Base-by-base conservation (phyloP, 2,797 vertebrate genomes). In the Rhodeus uyekii region DNA sequence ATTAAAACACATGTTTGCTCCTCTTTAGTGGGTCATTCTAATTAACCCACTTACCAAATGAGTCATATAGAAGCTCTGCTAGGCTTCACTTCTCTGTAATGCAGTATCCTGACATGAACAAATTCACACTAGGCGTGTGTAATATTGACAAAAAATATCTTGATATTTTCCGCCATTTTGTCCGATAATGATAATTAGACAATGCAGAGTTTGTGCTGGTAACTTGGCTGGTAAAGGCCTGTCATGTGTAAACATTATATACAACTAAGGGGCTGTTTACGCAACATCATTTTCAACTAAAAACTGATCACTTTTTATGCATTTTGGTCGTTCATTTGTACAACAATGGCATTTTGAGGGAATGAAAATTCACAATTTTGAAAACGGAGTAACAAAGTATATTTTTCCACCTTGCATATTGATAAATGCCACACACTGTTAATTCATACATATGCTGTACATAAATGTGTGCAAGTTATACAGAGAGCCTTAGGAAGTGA, bases 21-120 rank as follows among this genome's bases (percentile, higher is more conserved):
- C 76, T 77, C 42, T 78, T 82, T 86, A 79, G 58, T 73, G 72
- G 83, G 76, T 50, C 53, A 68, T 42, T 63, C 78, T 76, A 86
- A 87, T 85, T 87, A 87, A 80, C 87, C 84, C 61, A 84, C 29
- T 83, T 86, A 60, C 68, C 55, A 79, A 81, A 84, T 80, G 83
- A 89, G 78, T 71, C 79, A 83, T 22, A 69, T 6, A 67, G 44
- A 81, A 72, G 48, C 27, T 75, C 53, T 5, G 50, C 42, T 75
- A 67, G n/a, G 77, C 24, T 60, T 39, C 39, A 39, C 24, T 71
- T 39, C 46, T 80, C 8, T 60, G 73, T 53, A 36, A 19, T 27
- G 14, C 22, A 22, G 42, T 38, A 13, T 16, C 10, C 67, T 38
- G 32, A 61, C 22, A 81, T 38, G 29, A 55, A 64, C 53, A 77